Evolutionary conservation across 1,140 invertebrate genomes (phyloP).

Genomic region (Oryctes rhinoceros): DNA sequence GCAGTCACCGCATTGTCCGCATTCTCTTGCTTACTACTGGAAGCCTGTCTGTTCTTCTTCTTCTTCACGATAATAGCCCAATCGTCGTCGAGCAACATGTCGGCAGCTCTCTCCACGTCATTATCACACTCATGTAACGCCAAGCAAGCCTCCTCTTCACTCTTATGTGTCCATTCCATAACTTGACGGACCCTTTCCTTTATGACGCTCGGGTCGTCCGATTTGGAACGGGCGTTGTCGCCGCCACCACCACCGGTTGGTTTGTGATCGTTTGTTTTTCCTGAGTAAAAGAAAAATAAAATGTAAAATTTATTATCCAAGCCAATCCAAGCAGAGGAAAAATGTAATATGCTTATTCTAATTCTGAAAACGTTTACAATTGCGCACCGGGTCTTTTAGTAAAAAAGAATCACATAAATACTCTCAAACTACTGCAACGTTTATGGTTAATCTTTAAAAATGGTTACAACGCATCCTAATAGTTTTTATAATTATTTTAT

Average conservation of each 20-base stretch:
- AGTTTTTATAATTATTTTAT: too few species aligned
- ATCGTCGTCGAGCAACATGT: slow-evolving; percentile 77
- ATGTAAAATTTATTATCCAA: neutral
- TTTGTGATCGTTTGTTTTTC: slow-evolving; percentile 56
- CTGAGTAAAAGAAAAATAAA: slow-evolving; percentile 44
- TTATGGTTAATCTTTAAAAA: too few species aligned
- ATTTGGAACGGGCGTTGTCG: slow-evolving; percentile 51
- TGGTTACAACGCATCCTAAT: too few species aligned
- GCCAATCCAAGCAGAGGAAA: too few species aligned
- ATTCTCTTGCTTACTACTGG: slow-evolving; percentile 58
- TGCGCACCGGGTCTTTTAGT: too few species aligned
- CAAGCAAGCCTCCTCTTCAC: slow-evolving; percentile 83
- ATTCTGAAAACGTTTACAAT: too few species aligned
- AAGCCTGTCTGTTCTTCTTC: slow-evolving; percentile 77
- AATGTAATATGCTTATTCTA: too few species aligned
- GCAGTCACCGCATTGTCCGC: slow-evolving; percentile 57
- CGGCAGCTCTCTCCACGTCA: slow-evolving; percentile 77
- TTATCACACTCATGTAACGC: slow-evolving; percentile 84
- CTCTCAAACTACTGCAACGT: too few species aligned
- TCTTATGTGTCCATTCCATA: slow-evolving; percentile 81
- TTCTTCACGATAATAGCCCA: slow-evolving; percentile 86
- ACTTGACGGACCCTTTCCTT: slow-evolving; percentile 78
- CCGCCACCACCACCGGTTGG: slow-evolving; percentile 46
- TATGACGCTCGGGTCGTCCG: slow-evolving; percentile 52
- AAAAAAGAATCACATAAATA: too few species aligned